Evolutionary conservation across 2,113 vertebrate species (phyloP).

Genomic region (Daphoenositta chrysoptera): DNA sequence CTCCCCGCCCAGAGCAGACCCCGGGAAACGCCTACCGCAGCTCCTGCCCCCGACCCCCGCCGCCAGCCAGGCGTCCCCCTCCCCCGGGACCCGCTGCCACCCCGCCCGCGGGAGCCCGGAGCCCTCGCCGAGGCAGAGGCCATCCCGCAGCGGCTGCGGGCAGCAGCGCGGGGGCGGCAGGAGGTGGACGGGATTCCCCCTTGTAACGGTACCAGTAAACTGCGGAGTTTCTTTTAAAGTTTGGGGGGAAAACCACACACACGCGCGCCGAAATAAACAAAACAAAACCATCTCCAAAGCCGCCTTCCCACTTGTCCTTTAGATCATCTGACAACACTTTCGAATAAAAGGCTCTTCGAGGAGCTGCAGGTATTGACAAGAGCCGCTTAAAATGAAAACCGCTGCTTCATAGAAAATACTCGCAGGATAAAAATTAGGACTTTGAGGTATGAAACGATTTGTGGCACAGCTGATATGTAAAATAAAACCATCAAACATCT

Average conservation of each 20-base stretch:
- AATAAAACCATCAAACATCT: conserved; percentile 53
- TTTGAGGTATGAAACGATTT: conserved; percentile 3
- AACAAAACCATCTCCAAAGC: neutral
- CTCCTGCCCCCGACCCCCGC: neutral
- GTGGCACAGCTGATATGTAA: conserved; percentile 48
- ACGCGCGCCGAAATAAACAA: neutral
- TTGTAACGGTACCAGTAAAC: neutral
- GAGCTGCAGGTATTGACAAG: neutral
- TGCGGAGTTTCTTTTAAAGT: neutral
- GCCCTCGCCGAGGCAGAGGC: neutral
- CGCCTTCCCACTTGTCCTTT: neutral
- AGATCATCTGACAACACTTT: neutral
- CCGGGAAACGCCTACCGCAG: neutral
- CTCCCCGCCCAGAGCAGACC: conserved; percentile 1
- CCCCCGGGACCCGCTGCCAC: neutral
- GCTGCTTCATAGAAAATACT: neutral
- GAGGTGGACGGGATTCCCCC: neutral
- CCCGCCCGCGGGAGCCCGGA: neutral
- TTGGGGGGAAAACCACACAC: accelerated
- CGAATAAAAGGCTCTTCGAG: neutral
- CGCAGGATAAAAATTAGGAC: neutral
- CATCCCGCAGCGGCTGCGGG: neutral
- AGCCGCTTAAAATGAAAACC: neutral
- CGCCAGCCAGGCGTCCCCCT: neutral
- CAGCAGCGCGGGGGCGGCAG: neutral